phyloP scores from a whole-genome alignment of 1,140 invertebrate genomes.

The Planococcus citri region DNA sequence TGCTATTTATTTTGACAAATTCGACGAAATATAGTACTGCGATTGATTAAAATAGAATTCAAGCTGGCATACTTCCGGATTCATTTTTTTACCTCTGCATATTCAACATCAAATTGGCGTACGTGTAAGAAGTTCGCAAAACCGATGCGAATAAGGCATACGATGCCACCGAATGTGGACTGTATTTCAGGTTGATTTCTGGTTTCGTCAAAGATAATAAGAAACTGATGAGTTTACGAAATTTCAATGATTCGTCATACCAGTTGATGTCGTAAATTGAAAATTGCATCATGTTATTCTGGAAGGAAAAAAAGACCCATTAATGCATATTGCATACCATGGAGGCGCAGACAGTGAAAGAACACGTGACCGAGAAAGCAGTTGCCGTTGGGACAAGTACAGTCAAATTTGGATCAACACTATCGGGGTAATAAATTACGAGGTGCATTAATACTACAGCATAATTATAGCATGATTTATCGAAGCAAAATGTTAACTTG shows the following conservation, averaged over 20 bases:
- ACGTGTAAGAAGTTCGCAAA: not conserved
- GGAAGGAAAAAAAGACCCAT: not conserved
- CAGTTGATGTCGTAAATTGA: not conserved
- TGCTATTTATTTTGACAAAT: not conserved
- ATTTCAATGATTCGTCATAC: constrained; percentile 1
- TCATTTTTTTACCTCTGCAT: not conserved
- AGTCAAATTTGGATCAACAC: no score
- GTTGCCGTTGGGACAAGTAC: no score
- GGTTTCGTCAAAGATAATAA: not conserved
- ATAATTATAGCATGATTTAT: no score
- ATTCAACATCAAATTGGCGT: not conserved
- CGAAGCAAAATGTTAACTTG: no score
- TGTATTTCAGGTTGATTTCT: not conserved
- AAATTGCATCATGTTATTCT: not conserved
- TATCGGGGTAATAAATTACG: no score
- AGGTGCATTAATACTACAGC: no score
- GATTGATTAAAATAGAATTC: no score
- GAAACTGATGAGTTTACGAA: not conserved
- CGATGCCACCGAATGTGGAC: not conserved
- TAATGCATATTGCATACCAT: not conserved
- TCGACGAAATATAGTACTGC: no score
- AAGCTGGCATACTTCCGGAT: no score
- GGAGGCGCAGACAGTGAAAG: no score
- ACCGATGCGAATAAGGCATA: not conserved
- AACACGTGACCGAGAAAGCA: no score